A percentile compares a stretch with the other conserved stretches of the same genome.
phyloP scores from a whole-genome alignment of 2,888 invertebrate species.

The Lithophane leautieri region DNA sequence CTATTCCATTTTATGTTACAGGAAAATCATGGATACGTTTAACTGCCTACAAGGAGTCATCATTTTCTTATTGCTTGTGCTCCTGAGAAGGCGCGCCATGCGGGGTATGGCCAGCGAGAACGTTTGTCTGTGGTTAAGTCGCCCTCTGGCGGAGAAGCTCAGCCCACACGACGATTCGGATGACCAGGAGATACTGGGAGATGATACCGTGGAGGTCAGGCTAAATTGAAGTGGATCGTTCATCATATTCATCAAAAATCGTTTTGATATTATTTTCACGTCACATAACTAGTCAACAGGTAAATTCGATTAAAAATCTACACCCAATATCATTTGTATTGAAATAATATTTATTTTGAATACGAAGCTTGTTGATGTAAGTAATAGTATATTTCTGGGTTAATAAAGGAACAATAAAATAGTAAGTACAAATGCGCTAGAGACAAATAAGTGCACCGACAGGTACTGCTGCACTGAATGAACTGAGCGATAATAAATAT shows the following conservation, averaged over 20 bases:
- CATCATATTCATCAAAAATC: slow-evolving; percentile 9
- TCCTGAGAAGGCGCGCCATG: slow-evolving; percentile 90
- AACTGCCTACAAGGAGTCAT: slow-evolving; percentile 92
- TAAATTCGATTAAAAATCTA: slow-evolving; percentile 20
- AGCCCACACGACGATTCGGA: slow-evolving; percentile 85
- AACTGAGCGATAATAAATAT: background rate
- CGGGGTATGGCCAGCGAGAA: slow-evolving; percentile 86
- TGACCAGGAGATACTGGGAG: slow-evolving; percentile 81
- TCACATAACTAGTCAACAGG: slow-evolving; percentile 49
- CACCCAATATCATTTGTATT: slow-evolving; percentile 15
- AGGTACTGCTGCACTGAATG: background rate
- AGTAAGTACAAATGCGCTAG: slow-evolving; percentile 1
- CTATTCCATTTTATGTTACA: slow-evolving; percentile 69
- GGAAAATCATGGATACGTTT: slow-evolving; percentile 91
- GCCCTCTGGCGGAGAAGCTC: slow-evolving; percentile 80
- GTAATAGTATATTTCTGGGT: background rate
- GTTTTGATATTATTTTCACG: slow-evolving; percentile 19
- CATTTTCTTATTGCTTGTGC: slow-evolving; percentile 91
- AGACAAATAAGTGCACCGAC: background rate
- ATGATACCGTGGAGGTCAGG: slow-evolving; percentile 86
- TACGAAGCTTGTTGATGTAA: slow-evolving; percentile 18
- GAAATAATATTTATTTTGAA: slow-evolving; percentile 44
- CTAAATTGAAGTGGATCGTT: slow-evolving; percentile 74
- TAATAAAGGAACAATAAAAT: slow-evolving; percentile 6
- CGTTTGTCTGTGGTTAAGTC: slow-evolving; percentile 77